Percentiles rank a stretch among this genome's conserved stretches.
These are phyloP conservation scores for Alfaro cultratus DNA, from an alignment of 2,797 vertebrate species.

Conservation along the genomic window DNA sequence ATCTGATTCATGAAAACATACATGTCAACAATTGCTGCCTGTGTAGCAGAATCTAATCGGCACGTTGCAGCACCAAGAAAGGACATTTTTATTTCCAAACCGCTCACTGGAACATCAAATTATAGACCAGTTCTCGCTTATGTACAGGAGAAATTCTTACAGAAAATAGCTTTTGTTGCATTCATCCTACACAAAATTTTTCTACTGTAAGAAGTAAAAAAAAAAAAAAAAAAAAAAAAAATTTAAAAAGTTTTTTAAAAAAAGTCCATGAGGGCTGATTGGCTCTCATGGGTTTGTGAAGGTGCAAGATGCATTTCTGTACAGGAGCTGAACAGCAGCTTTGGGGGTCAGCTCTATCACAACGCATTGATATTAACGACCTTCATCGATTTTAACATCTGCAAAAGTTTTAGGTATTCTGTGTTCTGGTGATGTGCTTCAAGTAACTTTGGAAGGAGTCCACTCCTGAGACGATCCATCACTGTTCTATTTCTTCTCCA, in stretches of 20 bases:
- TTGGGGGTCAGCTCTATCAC: background rate
- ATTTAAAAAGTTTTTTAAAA: too few relatives aligned
- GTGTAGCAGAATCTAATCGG: background rate
- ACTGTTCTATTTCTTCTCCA: background rate
- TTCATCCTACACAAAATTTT: background rate
- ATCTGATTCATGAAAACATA: slow-evolving; percentile 50
- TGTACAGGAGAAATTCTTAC: background rate
- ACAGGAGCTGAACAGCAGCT: background rate
- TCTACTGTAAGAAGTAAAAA: background rate
- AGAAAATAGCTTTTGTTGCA: background rate
- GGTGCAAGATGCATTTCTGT: background rate
- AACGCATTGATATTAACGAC: background rate
- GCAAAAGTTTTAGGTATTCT: background rate
- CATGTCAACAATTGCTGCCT: slow-evolving; percentile 17
- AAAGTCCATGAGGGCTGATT: too few relatives aligned
- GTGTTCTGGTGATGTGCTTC: background rate
- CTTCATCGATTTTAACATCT: background rate
- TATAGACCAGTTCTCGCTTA: background rate
- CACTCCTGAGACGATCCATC: background rate
- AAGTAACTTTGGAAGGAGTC: background rate
- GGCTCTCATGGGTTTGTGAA: background rate
- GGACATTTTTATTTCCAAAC: background rate
- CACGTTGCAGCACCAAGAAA: background rate
- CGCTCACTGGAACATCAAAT: background rate
- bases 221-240: background rate